These are phyloP conservation scores for Guaruba guarouba DNA, from an alignment of 2,113 vertebrate genomes.

Conservation along the genomic window DNA sequence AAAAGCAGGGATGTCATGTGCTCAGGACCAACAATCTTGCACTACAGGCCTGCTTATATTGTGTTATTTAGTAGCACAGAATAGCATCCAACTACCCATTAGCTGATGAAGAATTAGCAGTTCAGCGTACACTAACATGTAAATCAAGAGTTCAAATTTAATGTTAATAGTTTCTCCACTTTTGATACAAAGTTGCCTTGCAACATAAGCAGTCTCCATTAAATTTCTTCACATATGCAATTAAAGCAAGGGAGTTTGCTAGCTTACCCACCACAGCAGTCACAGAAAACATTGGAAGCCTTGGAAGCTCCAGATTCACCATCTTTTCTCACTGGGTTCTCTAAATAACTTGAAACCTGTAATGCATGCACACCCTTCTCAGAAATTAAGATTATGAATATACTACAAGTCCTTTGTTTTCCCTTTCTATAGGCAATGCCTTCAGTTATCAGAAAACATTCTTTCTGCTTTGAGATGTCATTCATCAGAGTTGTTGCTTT, in stretches of 20 bases:
- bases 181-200: neutral
- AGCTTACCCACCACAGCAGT: neutral
- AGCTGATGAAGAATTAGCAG: neutral
- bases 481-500: neutral
- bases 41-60: neutral
- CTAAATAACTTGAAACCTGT: neutral
- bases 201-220: neutral
- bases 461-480: neutral
- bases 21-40: neutral
- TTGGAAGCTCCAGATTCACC: neutral
- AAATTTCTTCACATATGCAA: neutral
- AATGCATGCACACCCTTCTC: neutral
- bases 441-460: neutral
- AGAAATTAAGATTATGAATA: neutral
- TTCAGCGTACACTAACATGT: neutral
- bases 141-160: neutral
- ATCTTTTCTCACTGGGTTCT: neutral
- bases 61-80: neutral
- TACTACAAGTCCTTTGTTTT: neutral
- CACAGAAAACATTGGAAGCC: neutral
- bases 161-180: neutral
- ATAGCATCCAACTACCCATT: neutral
- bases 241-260: neutral
- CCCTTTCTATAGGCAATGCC: neutral
- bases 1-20: neutral